Base-by-base conservation (phyloP, 1,140 invertebrate genomes). In the Brachionus asplanchnoidis region DNA sequence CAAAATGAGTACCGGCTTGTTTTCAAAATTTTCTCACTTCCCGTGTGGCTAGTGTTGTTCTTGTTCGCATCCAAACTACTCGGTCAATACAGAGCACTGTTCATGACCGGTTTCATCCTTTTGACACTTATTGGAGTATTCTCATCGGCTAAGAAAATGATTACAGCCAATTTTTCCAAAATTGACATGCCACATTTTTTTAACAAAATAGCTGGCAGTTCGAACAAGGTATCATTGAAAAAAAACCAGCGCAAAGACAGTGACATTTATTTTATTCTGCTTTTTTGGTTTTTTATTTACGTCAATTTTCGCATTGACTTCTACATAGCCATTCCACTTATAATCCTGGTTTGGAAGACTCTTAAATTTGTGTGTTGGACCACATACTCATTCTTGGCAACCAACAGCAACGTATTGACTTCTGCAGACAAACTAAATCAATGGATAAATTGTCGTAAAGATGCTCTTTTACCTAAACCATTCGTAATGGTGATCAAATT, bases 201-300 rank as follows among this genome's bases (percentile, higher is more conserved):
- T 17, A 9, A 28, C 11, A 65, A 50, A 80, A 80, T 65, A 23
- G 9, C 44, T 6, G 36, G 36, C 2, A 73, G 28, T 9, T 73
- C 70, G 17, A 80, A 28, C 23, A 36, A 40, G 7, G 23, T 23
- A 9, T 56, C 44, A 11, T 36, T 53, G n/a, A 53, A 23, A 28
- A 53, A 12, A 53, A 80, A 80, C 36, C 14, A 23, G 14, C 44
- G 26, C 36, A 80, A 65, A 56, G 28, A 65, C 11, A 80, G 77
- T 40, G 77, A 80, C 40, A 53, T 60, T 32, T 80, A 80, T 65
- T 80, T 80, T 56, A 17, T 53, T 12, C 14, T 80, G 23, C 9
- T 80, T 17, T 53, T 80, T 42, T 80, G 77, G 77, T 80, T 80
- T 9, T 80, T 80, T 53, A 56, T 80, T 17, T 60, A 23, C 17